phyloP scores from a whole-genome alignment of 2,888 invertebrate species.

The Podabrus alpinus region DNA sequence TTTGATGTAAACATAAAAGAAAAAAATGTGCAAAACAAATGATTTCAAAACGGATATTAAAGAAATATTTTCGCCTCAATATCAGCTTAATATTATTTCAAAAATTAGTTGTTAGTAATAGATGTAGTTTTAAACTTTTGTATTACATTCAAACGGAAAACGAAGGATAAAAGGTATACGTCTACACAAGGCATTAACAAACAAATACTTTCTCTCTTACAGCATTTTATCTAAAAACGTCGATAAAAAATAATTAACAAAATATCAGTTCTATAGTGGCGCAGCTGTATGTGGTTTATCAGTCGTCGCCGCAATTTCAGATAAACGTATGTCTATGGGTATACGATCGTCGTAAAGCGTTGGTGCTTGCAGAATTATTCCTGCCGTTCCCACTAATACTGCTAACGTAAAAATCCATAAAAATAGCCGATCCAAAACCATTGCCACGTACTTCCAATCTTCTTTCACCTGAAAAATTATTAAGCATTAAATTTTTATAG shows the following conservation, averaged over 20 bases:
- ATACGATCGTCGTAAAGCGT: constrained; percentile 90
- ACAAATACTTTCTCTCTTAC: background rate
- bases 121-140: background rate
- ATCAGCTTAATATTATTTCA: background rate
- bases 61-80: background rate
- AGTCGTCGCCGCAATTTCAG: constrained; percentile 87
- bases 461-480: constrained; percentile 76
- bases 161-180: background rate
- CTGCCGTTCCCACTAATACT: constrained; percentile 90
- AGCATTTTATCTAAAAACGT: background rate
- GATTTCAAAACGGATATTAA: background rate
- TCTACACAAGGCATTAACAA: background rate
- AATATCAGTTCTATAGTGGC: constrained; percentile 38
- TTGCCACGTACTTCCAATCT: constrained; percentile 99
- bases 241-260: constrained; percentile 1
- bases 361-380: constrained; percentile 93
- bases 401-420: constrained; percentile 97
- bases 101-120: background rate
- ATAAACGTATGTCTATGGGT: constrained; percentile 85
- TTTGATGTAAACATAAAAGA: background rate
- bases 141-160: background rate
- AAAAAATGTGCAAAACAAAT: background rate
- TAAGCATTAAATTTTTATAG: background rate
- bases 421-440: constrained; percentile 95
- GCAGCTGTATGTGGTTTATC: constrained; percentile 75